Conservation (phyloP, 2,113 vertebrate genomes). For the Podocnemis expansa region DNA sequence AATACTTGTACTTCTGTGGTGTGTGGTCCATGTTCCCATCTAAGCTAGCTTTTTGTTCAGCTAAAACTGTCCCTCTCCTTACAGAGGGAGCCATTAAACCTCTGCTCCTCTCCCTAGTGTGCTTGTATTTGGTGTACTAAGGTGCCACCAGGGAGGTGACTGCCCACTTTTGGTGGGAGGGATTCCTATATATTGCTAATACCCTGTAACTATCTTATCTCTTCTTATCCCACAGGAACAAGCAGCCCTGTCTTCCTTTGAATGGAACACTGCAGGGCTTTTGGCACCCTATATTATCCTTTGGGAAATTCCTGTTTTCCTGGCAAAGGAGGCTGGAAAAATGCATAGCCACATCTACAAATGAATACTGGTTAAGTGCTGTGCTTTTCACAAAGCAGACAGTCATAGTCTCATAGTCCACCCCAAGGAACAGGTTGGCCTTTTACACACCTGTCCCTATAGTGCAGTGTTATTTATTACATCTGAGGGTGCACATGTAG, state of each 20-base stretch:
- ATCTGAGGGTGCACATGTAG: background rate
- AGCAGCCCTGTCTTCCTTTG: background rate
- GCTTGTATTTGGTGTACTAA: background rate
- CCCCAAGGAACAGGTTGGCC: background rate
- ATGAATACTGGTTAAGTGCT: background rate
- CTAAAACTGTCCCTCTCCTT: background rate
- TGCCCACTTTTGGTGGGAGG: background rate
- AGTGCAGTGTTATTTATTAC: background rate
- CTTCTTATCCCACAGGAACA: background rate
- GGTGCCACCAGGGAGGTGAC: background rate
- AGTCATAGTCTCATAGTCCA: no score
- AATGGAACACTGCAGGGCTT: background rate
- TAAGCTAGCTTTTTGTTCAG: background rate
- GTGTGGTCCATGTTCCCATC: background rate
- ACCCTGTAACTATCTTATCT: background rate
- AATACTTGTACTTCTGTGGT: background rate
- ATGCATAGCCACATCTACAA: no score
- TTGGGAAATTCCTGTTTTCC: background rate
- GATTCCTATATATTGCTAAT: background rate
- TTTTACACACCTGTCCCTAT: background rate
- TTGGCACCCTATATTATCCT: background rate
- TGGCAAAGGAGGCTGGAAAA: background rate
- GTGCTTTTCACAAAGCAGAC: background rate
- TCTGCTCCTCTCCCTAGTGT: background rate
- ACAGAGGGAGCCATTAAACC: no score